Evolutionary conservation across 2,113 vertebrate genomes (phyloP), one percentile per base, ranked within the genome.

Genomic region (Triplophysa tibetana): DNA sequence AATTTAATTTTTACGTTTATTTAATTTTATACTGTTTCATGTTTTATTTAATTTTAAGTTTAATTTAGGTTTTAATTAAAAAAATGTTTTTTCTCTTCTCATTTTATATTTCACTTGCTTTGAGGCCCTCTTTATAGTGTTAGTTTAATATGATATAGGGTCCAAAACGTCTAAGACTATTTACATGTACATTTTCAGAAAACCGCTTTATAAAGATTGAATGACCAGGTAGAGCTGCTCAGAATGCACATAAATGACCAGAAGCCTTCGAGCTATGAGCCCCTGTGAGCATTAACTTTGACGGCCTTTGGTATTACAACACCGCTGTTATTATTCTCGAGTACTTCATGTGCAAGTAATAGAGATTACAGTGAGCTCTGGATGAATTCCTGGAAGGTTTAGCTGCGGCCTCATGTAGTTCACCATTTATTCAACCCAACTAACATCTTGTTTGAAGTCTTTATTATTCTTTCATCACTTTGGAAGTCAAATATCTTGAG

Each of bases 331-430:
- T 50, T 50, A 50, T 23, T 38, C 60, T 65, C 13, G 50, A 45
- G 67, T 45, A 70, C 21, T 56, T 79, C 13, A 75, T 77, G 48
- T 54, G 24, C 68, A 29, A 52, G 24, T 70, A 54, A 70, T 70
- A 54, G 48, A 70, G 68, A 54, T 54, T 54, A 70, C 4, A 19
- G 45, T 70, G 23, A 50, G 67, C 43, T 69, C 43, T 69, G 48
- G 17, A 70, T 70, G 67, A 70, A 70, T 70, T 70, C 45, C 45
- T 70, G 45, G 67, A 70, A 70, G 67, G 50, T 24, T 52, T 52
- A 70, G 23, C 45, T 9, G 8, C 1, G 45, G 48, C 23, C 16
- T 9, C 50, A 52, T 19, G 45, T 23, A 29, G 16, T 52, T 19
- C 16, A 19, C 24, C 16, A 33, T 70, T 17, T 70, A 29, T 70